Evolutionary conservation across 2,888 invertebrate genomes (phyloP), one percentile per base, ranked within the genome.

Genomic region (Chironomus tentans): DNA sequence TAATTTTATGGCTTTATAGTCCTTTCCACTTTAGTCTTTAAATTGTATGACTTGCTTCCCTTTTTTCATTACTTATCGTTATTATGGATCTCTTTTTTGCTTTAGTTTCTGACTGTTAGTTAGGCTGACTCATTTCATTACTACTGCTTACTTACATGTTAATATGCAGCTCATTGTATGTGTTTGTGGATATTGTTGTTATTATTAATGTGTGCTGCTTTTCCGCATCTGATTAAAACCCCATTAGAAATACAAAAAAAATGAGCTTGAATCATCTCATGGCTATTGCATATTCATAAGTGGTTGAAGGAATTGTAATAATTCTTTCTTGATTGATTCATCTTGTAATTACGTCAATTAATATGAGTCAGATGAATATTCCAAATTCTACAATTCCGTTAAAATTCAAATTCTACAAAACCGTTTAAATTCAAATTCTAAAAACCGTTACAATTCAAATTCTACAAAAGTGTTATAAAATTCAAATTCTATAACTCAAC

Each of bases 211-310:
- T 38, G 38, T 38, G 38, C 38, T 38, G 38, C 2, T 74, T 21
- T 74, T 65, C 68, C 68, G 68, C 74, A 73, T 73, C 72, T 74
- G 74, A 74, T 74, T 74, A 74, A 74, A 68, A 24, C 48, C 62
- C 74, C 74, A 74, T 74, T 74, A 74, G 15, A 48, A 38, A 18
- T n/a, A 65, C 21, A 21, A 21, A 28, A 28, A 28, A 18, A 56
- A 7, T 4, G 13, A 38, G 38, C 38, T 38, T 38, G 38, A 38
- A 38, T 38, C 38, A 38, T 38, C 38, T 38, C 38, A 10, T 38
- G 38, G 38, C 38, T 38, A 38, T 38, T 38, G 38, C 38, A 38
- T 38, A 38, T 38, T 38, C 38, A 38, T 38, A 38, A 38, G 38
- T 10, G 38, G 10, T 38, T 38, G 38, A 38, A 38, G 38, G 38